Base-by-base conservation (phyloP, 1,140 invertebrate genomes). In the Portunus trituberculatus region DNA sequence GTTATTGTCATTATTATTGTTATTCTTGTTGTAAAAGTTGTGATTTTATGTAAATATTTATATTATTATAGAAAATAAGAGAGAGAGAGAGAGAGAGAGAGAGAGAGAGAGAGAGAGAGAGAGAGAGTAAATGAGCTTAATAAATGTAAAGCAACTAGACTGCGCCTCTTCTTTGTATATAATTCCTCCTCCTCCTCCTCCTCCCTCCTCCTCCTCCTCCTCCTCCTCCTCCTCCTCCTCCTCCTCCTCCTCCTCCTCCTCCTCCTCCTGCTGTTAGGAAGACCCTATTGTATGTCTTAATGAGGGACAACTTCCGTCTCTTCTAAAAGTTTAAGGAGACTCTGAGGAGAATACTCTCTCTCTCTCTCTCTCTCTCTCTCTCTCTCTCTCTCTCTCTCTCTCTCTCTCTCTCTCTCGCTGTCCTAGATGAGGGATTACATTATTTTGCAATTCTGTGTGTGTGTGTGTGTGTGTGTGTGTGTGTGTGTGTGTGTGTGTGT, bases 181-280 rank as follows among this genome's bases (percentile, higher is more conserved):
- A 7, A 12, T n/a, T 76, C n/a, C 67, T 76, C 67, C 67, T 76
- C 67, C 67, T 76, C 67, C 59, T 76, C 59, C 59, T 76, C 59
- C 59, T 76, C 59, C 59, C 20, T 76, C 59, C 59, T 76, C 59
- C 59, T 76, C 59, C 59, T 76, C 59, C 59, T 76, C 59, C 67
- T 76, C 67, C 67, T 76, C n/a, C 67, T 76, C 67, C 67, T 76
- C 67, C 67, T 76, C 67, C 67, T 76, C 67, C 67, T 76, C 67
- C 67, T 76, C 67, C 67, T 76, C 67, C 67, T 76, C 67, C 67
- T 76, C 67, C 67, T 76, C 25, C 25, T 76, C 67, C 67, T 76
- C 20, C 16, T 76, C 20, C 25, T 76, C 20, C n/a, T 59, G 2
- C 16, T 59, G 52, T 20, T 20, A 20, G 10, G 52, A 59, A 59